phyloP scores from a whole-genome alignment of 2,113 vertebrate species.

The Dolichallabes microphthalmus region DNA sequence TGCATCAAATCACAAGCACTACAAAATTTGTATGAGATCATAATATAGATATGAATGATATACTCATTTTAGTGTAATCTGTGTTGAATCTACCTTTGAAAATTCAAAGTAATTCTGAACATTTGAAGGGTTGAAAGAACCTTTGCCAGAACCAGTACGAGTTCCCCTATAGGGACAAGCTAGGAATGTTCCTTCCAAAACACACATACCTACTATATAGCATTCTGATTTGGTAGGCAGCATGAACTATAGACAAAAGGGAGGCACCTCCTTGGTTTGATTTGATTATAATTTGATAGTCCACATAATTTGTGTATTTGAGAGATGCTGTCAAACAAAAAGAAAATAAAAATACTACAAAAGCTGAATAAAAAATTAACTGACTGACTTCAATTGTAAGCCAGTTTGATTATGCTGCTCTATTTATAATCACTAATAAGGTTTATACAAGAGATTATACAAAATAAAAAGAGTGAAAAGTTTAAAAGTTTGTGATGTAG shows the following conservation, averaged over 20 bases:
- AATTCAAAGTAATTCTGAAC: background rate
- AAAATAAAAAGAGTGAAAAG: background rate
- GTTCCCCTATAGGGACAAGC: no score
- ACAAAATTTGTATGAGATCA: background rate
- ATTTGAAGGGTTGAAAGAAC: no score
- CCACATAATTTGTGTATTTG: background rate
- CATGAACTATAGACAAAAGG: background rate
- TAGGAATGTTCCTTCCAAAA: background rate
- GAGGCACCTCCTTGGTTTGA: background rate
- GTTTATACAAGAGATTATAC: no score
- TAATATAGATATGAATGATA: background rate
- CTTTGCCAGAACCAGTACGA: no score
- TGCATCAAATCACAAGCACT: no score
- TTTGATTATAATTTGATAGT: background rate
- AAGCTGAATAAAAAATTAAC: background rate
- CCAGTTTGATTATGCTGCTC: background rate
- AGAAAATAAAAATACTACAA: background rate
- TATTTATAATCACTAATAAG: background rate
- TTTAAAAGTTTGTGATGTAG: conserved; percentile 38
- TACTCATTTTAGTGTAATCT: background rate
- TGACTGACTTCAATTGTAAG: background rate
- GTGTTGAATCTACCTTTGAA: background rate
- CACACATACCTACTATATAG: background rate
- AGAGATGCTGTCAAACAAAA: background rate
- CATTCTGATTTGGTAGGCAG: background rate